These are phyloP conservation scores for Equus przewalskii DNA, from an alignment of 2,113 vertebrate species.

Conservation along the genomic window DNA sequence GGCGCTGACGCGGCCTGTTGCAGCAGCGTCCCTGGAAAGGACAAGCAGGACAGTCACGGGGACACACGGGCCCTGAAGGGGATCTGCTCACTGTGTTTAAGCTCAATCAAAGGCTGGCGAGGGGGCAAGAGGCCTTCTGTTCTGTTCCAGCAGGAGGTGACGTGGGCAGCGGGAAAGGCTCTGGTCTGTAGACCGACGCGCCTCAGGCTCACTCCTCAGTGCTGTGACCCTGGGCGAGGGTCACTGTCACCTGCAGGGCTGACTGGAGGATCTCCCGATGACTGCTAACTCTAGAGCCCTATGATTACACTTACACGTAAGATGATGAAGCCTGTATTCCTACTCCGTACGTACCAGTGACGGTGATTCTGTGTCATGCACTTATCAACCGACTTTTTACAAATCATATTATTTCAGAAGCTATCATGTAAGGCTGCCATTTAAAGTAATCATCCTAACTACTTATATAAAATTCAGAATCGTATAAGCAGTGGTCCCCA, in stretches of 20 bases:
- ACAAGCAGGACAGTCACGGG: not conserved
- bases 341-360: not conserved
- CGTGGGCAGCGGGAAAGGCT: not conserved
- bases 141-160: not conserved
- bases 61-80: not conserved
- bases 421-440: not conserved
- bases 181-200: not conserved
- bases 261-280: not conserved
- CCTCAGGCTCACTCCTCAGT: too few species aligned
- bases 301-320: not conserved
- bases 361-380: not conserved
- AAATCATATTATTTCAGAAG: not conserved
- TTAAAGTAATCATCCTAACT: not conserved
- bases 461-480: not conserved
- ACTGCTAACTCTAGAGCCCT: not conserved
- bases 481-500: not conserved
- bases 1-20: rapidly evolving
- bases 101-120: not conserved
- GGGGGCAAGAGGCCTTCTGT: not conserved
- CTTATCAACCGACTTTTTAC: not conserved
- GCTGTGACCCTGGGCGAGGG: rapidly evolving
- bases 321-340: not conserved
- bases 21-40: not conserved
- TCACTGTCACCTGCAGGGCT: not conserved
- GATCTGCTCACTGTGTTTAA: rapidly evolving